These are phyloP conservation scores for Varanus salvator DNA, from an alignment of 2,113 vertebrate genomes.

Conservation along the genomic window DNA sequence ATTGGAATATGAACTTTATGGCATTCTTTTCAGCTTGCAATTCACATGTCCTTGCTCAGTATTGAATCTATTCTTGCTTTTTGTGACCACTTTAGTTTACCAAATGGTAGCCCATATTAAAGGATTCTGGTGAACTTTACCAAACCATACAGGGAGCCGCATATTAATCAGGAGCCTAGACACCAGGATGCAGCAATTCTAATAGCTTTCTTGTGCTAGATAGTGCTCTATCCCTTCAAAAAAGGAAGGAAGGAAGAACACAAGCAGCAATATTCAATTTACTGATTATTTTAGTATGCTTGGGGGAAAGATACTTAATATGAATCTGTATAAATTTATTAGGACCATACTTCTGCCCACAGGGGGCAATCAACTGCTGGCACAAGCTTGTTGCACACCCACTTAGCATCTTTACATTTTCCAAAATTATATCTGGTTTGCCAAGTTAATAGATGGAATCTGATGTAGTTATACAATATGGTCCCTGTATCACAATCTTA, in stretches of 20 bases:
- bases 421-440: constrained; percentile 13
- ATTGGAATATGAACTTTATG: too few species aligned
- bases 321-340: constrained; percentile 21
- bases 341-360: constrained; percentile 14
- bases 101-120: background rate
- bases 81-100: background rate
- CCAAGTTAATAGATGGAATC: background rate
- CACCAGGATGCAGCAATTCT: background rate
- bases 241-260: constrained; percentile 11
- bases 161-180: background rate
- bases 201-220: background rate
- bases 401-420: constrained; percentile 5
- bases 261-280: background rate
- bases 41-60: background rate
- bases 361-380: background rate
- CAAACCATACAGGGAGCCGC: background rate
- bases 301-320: constrained; percentile 5
- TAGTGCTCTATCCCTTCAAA: background rate
- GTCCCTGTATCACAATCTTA: background rate
- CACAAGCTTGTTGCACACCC: background rate
- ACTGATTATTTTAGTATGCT: background rate
- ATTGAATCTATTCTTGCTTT: background rate
- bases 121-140: background rate
- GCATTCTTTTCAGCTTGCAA: background rate
- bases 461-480: constrained; percentile 30